phyloP scores from a whole-genome alignment of 2,113 vertebrate genomes.

The Cacatua alba region DNA sequence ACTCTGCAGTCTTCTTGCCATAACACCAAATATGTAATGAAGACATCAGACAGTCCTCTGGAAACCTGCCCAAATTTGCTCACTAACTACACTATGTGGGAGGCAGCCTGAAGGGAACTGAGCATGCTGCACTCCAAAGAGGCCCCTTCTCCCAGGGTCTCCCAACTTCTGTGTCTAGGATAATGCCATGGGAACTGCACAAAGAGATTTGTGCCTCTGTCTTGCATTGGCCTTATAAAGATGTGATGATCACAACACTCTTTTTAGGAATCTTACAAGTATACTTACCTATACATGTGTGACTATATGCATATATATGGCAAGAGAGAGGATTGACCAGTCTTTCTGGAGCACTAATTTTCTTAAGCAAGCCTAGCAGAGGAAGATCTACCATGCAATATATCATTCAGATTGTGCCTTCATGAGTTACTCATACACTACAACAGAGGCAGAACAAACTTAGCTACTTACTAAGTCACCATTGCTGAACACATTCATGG shows the following conservation, averaged over 20 bases:
- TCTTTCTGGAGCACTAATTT: not conserved
- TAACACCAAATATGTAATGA: not conserved
- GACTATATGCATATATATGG: too few relatives aligned
- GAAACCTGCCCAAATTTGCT: not conserved
- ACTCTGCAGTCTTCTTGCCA: not conserved
- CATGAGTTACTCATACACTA: not conserved
- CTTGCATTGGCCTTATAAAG: not conserved
- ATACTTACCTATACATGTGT: not conserved
- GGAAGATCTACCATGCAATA: not conserved
- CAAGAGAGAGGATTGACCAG: rapidly evolving
- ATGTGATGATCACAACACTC: rapidly evolving
- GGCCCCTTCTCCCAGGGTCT: not conserved
- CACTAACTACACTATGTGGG: rapidly evolving
- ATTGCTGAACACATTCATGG: not conserved
- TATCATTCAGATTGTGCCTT: not conserved
- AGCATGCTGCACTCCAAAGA: rapidly evolving
- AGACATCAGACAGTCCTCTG: not conserved
- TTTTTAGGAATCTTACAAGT: not conserved
- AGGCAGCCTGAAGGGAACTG: not conserved
- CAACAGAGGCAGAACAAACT: not conserved
- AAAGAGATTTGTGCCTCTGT: not conserved
- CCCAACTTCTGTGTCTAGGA: not conserved
- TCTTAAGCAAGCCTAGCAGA: not conserved
- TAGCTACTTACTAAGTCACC: not conserved
- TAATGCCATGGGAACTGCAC: not conserved